These are phyloP conservation scores for Apis florea DNA, from an alignment of 1,140 invertebrate species.

Conservation along the genomic window DNA sequence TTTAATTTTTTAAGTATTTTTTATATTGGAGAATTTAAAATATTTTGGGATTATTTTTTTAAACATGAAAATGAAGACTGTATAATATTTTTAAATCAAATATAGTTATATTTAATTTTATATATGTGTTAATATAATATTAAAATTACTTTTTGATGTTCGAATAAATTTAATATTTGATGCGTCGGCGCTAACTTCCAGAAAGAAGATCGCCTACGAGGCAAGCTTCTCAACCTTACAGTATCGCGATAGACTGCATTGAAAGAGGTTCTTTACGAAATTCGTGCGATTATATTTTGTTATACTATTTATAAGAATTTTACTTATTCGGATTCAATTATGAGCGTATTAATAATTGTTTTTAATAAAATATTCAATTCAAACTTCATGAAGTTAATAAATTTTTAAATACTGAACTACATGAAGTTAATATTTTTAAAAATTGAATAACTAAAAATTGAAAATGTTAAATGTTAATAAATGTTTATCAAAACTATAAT, in stretches of 20 bases:
- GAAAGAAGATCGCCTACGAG: slow-evolving; percentile 52
- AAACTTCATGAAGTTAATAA: too few species aligned
- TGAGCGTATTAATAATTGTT: background rate
- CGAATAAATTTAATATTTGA: slow-evolving; percentile 50
- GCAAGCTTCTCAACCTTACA: slow-evolving; percentile 58
- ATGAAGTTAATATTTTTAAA: too few species aligned
- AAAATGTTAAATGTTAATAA: too few species aligned
- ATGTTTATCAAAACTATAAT: background rate
- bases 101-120: background rate
- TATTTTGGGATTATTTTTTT: background rate
- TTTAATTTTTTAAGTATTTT: background rate
- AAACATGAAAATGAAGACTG: background rate
- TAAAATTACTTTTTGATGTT: slow-evolving; percentile 1
- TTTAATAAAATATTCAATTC: background rate
- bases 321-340: background rate
- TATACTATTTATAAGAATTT: background rate
- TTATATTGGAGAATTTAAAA: background rate
- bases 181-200: slow-evolving; percentile 64
- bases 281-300: background rate
- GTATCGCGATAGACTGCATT: slow-evolving; percentile 55
- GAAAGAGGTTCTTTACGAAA: slow-evolving; percentile 53
- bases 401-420: too few species aligned
- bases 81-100: background rate
- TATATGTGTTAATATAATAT: background rate
- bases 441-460: too few species aligned